Percentiles rank a stretch among this genome's conserved stretches.
These are phyloP conservation scores for Bombycilla garrulus DNA, from an alignment of 2,113 vertebrate genomes.

Conservation along the genomic window DNA sequence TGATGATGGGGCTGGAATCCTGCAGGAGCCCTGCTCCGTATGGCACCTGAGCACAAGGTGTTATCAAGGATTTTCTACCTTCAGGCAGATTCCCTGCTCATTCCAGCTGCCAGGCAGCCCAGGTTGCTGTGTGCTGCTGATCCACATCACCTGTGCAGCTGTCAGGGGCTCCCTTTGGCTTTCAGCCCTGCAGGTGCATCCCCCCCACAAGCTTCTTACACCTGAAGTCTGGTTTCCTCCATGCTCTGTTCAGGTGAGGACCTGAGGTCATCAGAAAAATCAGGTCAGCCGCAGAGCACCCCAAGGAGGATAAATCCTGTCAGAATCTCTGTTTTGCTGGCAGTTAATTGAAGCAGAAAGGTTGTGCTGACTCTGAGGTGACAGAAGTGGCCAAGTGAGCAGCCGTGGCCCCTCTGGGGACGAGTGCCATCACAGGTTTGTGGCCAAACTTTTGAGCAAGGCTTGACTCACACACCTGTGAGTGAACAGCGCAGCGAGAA, in stretches of 20 bases:
- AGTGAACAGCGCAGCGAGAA: background rate
- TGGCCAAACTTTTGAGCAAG: background rate
- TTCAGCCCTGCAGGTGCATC: background rate
- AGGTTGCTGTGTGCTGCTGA: rapidly evolving
- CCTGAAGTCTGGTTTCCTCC: background rate
- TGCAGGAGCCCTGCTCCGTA: background rate
- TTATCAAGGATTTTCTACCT: background rate
- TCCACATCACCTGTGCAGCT: background rate
- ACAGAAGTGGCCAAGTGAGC: background rate
- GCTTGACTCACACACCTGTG: rapidly evolving
- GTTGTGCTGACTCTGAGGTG: background rate
- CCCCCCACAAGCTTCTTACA: rapidly evolving
- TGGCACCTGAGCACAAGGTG: background rate
- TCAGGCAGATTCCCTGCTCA: background rate
- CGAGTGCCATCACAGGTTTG: rapidly evolving
- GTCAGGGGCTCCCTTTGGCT: background rate
- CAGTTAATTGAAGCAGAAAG: background rate
- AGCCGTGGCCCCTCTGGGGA: rapidly evolving
- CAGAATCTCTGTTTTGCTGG: background rate
- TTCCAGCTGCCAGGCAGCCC: background rate
- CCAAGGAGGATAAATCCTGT: background rate
- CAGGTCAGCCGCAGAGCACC: background rate
- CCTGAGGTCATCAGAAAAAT: background rate
- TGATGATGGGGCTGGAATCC: background rate
- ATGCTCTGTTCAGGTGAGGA: background rate